phyloP scores from a whole-genome alignment of 2,888 invertebrate genomes.

The Parnassius apollo region DNA sequence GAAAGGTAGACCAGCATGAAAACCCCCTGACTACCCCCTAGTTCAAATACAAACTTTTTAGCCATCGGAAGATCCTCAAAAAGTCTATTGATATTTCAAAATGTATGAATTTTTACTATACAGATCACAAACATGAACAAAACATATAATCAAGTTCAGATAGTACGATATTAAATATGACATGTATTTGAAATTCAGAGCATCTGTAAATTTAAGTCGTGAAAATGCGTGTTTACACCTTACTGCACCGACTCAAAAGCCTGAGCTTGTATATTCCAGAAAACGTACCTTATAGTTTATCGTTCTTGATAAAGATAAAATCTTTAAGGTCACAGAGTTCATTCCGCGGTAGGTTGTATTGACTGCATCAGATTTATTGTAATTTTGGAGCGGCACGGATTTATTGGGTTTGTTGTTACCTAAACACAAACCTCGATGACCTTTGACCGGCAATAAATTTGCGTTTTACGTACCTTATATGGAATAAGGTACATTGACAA shows the following conservation, averaged over 20 bases:
- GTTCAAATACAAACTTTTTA: no score
- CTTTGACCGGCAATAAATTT: conserved; percentile 17
- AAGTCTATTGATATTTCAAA: no score
- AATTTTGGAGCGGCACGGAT: conserved; percentile 16
- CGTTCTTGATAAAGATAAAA: conserved; percentile 27
- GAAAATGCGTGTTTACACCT: conserved; percentile 5
- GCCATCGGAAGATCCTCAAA: no score
- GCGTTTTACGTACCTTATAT: conserved; percentile 1
- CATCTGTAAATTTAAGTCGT: background rate
- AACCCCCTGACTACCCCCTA: no score
- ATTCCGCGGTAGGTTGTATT: conserved; percentile 25
- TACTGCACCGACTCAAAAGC: background rate
- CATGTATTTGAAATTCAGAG: no score
- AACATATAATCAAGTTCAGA: no score
- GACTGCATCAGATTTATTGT: conserved; percentile 22
- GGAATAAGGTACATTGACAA: background rate
- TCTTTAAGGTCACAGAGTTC: conserved; percentile 29
- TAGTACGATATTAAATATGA: no score
- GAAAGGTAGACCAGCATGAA: no score
- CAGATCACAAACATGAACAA: no score
- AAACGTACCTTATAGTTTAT: conserved; percentile 26
- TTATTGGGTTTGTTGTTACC: conserved; percentile 20
- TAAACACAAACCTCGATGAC: conserved; percentile 14
- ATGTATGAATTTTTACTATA: no score
- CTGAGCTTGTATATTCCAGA: conserved; percentile 14